Conservation (phyloP, 2,113 vertebrate genomes). For the Pan troglodytes region NHGRI_mPanTro3-v2.1_pri NC_072413.2:42043501-42044000, state of each 20-base stretch:
- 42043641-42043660: not conserved
- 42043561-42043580: not conserved
- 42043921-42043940: constrained; percentile 13
- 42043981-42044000: not conserved
- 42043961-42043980: not conserved
- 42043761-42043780: not conserved
- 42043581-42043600: not conserved
- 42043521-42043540: not conserved
- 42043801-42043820: not conserved
- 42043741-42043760: not conserved
- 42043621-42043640: not conserved
- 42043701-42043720: not conserved
- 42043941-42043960: not conserved
- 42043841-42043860: not conserved
- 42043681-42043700: not conserved
- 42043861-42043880: not conserved
- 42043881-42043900: not conserved
- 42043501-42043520: not conserved
- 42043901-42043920: not conserved
- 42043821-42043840: not conserved
- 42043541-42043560: not conserved
- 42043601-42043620: not conserved
- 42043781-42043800: constrained; percentile 1
- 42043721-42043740: not conserved
- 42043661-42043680: not conserved